Percentiles rank a stretch among this genome's conserved stretches.
Conservation (phyloP, 2,797 vertebrate genomes). For the Tragelaphus eurycerus region DNA sequence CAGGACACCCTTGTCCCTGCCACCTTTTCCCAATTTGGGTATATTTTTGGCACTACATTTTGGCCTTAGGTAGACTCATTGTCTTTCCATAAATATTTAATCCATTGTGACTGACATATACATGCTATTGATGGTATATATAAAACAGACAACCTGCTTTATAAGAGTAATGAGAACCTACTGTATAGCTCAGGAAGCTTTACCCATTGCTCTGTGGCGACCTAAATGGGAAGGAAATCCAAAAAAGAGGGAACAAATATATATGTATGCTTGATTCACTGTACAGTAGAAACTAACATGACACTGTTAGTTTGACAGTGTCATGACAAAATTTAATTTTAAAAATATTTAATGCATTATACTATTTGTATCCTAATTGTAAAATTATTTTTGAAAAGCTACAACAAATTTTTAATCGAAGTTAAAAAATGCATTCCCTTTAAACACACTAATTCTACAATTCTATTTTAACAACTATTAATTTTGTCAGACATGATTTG, state of each 20-base stretch:
- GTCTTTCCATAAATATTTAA: conserved; percentile 16
- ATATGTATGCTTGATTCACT: background rate
- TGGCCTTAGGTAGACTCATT: background rate
- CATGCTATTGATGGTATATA: background rate
- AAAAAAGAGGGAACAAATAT: background rate
- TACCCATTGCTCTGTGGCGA: background rate
- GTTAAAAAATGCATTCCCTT: conserved; percentile 28
- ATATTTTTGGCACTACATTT: background rate
- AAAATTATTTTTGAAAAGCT: conserved; percentile 49
- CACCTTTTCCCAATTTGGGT: background rate
- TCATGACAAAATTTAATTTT: background rate
- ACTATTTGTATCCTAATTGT: conserved; percentile 42
- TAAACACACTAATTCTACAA: conserved; percentile 42
- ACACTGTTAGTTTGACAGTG: too few species aligned
- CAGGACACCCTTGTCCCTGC: background rate
- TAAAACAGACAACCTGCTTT: background rate
- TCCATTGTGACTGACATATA: background rate
- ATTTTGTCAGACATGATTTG: conserved; percentile 56
- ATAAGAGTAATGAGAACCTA: background rate
- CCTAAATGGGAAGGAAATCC: background rate
- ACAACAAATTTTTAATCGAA: conserved; percentile 35
- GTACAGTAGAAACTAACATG: background rate
- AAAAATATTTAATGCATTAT: background rate
- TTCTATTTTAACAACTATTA: conserved; percentile 61
- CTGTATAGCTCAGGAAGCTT: background rate